These are phyloP conservation scores for Aphidius gifuensis DNA, from an alignment of 1,140 invertebrate species.

Conservation along the genomic window DNA sequence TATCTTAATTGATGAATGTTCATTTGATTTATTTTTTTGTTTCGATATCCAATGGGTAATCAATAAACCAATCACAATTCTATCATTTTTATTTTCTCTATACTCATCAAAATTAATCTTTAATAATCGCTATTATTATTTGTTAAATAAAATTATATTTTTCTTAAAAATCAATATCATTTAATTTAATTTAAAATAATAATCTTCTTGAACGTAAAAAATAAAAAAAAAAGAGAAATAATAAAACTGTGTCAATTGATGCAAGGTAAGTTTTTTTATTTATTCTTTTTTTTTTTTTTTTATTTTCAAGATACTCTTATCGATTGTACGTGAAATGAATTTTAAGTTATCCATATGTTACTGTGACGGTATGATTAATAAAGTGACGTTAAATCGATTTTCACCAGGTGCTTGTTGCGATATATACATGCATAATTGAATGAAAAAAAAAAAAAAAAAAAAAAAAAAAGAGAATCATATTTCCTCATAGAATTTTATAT, in stretches of 20 bases:
- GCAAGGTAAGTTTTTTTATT: slow-evolving; percentile 10
- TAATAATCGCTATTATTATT: too few species aligned
- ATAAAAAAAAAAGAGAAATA: neutral
- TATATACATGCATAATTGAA: neutral
- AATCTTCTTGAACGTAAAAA: neutral
- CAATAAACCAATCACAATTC: neutral
- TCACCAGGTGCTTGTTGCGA: neutral
- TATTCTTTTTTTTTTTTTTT: neutral
- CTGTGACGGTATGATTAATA: slow-evolving; percentile 15
- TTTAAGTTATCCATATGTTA: slow-evolving; percentile 8
- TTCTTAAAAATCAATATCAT: too few species aligned
- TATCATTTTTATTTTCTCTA: too few species aligned
- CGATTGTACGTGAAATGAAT: slow-evolving; percentile 23
- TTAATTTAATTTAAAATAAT: too few species aligned
- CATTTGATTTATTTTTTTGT: too few species aligned
- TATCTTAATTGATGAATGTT: neutral
- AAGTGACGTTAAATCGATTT: slow-evolving; percentile 22
- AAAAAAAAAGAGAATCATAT: too few species aligned
- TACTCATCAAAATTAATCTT: too few species aligned
- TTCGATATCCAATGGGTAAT: neutral
- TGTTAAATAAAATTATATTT: too few species aligned
- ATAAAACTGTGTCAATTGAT: slow-evolving; percentile 6
- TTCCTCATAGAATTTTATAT: too few species aligned
- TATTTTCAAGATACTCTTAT: slow-evolving; percentile 12
- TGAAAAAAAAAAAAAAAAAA: too few species aligned